These are phyloP conservation scores for Palythoa grandiflora DNA, from an alignment of 92 coral and sea anemone species.

Conservation along the genomic window DNA sequence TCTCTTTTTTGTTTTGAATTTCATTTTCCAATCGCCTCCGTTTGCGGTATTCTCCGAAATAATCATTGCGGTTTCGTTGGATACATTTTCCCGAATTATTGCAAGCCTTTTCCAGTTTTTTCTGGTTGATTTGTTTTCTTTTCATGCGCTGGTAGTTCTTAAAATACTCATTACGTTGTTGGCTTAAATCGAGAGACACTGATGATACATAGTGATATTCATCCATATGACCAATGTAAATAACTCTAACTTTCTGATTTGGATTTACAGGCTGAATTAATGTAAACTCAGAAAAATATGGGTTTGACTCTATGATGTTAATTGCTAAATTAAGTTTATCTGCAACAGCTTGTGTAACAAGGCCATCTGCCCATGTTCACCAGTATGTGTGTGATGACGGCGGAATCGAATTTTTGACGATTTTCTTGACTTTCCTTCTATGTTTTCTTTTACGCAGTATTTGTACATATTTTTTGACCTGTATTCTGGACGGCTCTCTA, in stretches of 20 bases:
- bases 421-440: too few relatives aligned
- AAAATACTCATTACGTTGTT: slow-evolving; percentile 6
- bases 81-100: slow-evolving; percentile 12
- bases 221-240: neutral
- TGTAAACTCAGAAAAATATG: neutral
- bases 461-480: too few relatives aligned
- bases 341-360: neutral
- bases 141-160: slow-evolving; percentile 11
- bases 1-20: slow-evolving; percentile 7
- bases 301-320: neutral
- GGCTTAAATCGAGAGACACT: slow-evolving; percentile 8
- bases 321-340: neutral
- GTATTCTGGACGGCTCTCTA: too few relatives aligned
- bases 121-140: slow-evolving; percentile 10
- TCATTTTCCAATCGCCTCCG: slow-evolving; percentile 13
- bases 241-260: neutral
- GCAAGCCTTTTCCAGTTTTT: slow-evolving; percentile 4
- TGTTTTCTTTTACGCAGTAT: too few relatives aligned
- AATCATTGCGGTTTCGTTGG: slow-evolving; percentile 7
- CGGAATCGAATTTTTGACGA: too few relatives aligned
- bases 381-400: too few relatives aligned
- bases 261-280: neutral
- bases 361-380: slow-evolving; percentile 6
- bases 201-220: slow-evolving; percentile 13
- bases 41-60: slow-evolving; percentile 4